Percentiles rank a stretch among this genome's conserved stretches.
These are phyloP conservation scores for Alloplasta piceator DNA, from an alignment of 2,888 invertebrate species.

Conservation along the genomic window DNA sequence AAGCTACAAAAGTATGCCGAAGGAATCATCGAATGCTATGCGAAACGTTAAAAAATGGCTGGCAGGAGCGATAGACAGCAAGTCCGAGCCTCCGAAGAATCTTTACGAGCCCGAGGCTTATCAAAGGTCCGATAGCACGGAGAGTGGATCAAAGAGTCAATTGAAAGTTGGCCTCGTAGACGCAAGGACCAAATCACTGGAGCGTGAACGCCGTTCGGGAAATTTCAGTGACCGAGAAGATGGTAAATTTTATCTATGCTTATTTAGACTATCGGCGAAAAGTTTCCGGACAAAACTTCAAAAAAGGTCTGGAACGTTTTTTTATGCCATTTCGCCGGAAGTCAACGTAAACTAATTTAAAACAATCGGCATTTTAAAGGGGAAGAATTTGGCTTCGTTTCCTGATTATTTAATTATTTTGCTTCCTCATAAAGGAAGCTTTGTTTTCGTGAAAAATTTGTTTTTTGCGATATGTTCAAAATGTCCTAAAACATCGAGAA, in stretches of 20 bases:
- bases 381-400: too few species aligned
- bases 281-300: too few species aligned
- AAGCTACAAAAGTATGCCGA: conserved; percentile 69
- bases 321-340: too few species aligned
- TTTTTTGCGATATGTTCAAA: too few species aligned
- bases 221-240: conserved; percentile 58
- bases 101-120: conserved; percentile 52
- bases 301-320: too few species aligned
- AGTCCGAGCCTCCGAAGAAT: conserved; percentile 57
- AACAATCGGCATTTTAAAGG: too few species aligned
- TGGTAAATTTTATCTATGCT: conserved; percentile 10
- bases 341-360: too few species aligned
- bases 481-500: too few species aligned
- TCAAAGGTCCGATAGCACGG: conserved; percentile 58
- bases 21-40: conserved; percentile 68
- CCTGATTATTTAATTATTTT: too few species aligned
- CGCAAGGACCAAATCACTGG: conserved; percentile 65
- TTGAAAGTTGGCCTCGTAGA: conserved; percentile 62
- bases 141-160: conserved; percentile 52
- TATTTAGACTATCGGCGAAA: too few species aligned
- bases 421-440: too few species aligned
- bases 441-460: too few species aligned
- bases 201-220: conserved; percentile 59
- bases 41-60: conserved; percentile 69
- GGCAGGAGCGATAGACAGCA: conserved; percentile 63